Percentiles rank a stretch among this genome's conserved stretches.
These are phyloP conservation scores for Psittacula cyanocephala DNA, from an alignment of 2,113 vertebrate species.

Conservation along the genomic window DNA sequence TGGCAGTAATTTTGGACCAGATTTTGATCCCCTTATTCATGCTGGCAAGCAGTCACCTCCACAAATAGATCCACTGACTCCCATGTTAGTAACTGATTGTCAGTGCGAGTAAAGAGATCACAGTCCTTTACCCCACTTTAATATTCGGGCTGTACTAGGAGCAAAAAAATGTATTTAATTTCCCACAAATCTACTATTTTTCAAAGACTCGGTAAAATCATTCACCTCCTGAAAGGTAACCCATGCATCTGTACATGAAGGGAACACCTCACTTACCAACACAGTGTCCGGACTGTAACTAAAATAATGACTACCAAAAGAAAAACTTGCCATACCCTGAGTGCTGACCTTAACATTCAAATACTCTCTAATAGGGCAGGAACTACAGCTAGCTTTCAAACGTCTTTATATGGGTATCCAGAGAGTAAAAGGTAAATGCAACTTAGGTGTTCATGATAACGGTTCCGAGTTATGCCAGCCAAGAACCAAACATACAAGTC, in stretches of 20 bases:
- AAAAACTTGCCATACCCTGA: background rate
- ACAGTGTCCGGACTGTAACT: background rate
- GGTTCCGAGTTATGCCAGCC: background rate
- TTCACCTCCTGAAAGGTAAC: background rate
- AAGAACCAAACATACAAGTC: background rate
- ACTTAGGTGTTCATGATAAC: background rate
- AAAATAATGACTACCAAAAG: background rate
- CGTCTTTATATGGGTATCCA: background rate
- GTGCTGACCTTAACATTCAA: background rate
- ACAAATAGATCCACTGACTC: conserved; percentile 48
- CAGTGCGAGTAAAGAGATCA: conserved; percentile 23
- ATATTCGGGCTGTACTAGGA: background rate
- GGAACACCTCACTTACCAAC: background rate
- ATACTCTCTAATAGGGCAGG: background rate
- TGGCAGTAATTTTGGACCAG: conserved; percentile 50
- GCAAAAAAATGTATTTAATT: background rate
- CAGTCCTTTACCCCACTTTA: background rate
- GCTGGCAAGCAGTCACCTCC: conserved; percentile 26
- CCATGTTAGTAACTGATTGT: conserved; percentile 32
- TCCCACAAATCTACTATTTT: background rate
- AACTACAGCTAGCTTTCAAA: background rate
- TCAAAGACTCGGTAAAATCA: background rate
- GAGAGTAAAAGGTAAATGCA: background rate
- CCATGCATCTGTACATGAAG: background rate
- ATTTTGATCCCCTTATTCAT: conserved; percentile 59